Conservation (phyloP, 2,888 invertebrate species). For the Ametastegia equiseti region DNA sequence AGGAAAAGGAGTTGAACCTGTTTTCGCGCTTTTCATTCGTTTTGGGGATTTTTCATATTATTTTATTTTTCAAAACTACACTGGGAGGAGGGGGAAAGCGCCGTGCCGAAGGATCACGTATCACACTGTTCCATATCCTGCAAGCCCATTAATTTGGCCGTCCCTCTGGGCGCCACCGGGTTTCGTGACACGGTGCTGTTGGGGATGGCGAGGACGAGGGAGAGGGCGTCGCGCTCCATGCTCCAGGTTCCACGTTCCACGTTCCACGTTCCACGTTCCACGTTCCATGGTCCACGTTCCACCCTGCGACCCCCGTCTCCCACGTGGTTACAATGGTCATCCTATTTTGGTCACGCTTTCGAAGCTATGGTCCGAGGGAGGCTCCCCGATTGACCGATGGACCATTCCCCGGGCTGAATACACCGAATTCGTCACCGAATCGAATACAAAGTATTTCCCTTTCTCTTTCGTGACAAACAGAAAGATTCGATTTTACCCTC, state of each 20-base stretch:
- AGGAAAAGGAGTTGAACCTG: background rate
- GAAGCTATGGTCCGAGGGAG: background rate
- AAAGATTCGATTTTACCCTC: conserved; percentile 33
- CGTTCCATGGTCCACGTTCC: background rate
- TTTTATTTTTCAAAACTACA: background rate
- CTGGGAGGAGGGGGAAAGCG: background rate
- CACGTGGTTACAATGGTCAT: conserved; percentile 50
- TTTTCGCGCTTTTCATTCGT: background rate
- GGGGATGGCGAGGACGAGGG: background rate
- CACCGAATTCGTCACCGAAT: conserved; percentile 45
- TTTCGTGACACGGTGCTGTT: conserved; percentile 32
- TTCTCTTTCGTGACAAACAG: background rate
- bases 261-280: background rate
- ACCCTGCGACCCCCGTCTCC: conserved; percentile 24
- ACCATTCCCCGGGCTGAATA: conserved; percentile 25
- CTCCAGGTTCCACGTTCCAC: conserved; percentile 2
- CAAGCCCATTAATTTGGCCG: conserved; percentile 41
- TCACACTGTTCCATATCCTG: conserved; percentile 43
- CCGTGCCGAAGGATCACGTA: conserved; percentile 39
- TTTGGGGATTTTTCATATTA: background rate
- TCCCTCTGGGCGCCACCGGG: conserved; percentile 39
- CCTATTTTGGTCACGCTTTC: conserved; percentile 48
- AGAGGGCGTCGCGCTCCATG: background rate
- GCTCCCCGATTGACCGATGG: conserved; percentile 41
- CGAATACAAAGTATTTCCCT: conserved; percentile 43